Evolutionary conservation across 2,797 vertebrate species (phyloP).

Genomic region (Tinamus major): DNA sequence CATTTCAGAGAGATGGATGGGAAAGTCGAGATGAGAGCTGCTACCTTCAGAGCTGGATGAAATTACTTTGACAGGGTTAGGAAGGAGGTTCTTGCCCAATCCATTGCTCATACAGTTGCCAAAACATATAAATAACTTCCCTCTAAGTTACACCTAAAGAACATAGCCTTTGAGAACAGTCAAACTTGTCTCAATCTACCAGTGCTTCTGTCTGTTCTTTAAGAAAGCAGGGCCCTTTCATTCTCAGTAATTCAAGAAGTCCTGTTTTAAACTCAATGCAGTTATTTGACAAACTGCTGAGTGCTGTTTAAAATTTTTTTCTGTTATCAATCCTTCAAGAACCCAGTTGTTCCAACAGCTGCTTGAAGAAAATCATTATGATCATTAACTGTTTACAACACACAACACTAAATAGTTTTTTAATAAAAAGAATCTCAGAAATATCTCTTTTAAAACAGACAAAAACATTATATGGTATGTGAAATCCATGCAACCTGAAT

Average conservation of each 20-base stretch:
- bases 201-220: neutral
- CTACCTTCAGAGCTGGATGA: neutral
- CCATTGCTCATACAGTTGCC: neutral
- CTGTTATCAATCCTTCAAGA: neutral
- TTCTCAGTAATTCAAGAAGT: neutral
- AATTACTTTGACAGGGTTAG: neutral
- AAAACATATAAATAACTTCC: neutral
- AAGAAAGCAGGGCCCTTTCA: neutral
- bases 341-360: neutral
- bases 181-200: neutral
- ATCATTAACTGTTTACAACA: neutral
- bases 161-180: neutral
- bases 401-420: neutral
- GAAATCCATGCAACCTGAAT: neutral
- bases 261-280: neutral
- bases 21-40: neutral
- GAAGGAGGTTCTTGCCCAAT: neutral
- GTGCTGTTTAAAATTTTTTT: neutral
- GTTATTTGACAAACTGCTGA: neutral
- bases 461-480: neutral
- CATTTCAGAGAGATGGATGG: neutral
- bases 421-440: neutral
- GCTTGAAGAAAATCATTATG: neutral
- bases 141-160: neutral
- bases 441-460: neutral